Evolutionary conservation across 2,797 vertebrate genomes (phyloP).

Genomic region (Notoglanidium macrostoma): DNA sequence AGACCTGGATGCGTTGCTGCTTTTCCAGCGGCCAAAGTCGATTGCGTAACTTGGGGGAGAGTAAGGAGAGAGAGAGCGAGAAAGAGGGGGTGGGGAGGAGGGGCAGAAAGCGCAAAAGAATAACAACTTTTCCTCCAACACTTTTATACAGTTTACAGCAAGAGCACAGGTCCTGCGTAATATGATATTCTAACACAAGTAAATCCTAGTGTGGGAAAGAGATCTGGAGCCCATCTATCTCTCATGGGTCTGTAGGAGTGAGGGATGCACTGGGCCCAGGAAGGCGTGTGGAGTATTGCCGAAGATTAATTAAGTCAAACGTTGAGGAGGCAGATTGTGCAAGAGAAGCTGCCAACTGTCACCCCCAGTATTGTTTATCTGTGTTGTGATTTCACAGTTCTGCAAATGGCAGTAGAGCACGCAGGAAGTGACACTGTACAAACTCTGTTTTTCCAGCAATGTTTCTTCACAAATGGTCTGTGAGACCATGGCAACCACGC

Average conservation of each 20-base stretch:
- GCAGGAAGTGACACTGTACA: conserved; percentile 3
- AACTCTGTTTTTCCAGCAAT: conserved; percentile 20
- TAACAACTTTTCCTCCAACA: conserved; percentile 64
- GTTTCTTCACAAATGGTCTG: conserved; percentile 15
- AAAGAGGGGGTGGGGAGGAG: conserved; percentile 24
- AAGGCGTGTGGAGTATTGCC: conserved; percentile 21
- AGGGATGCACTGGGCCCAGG: conserved; percentile 44
- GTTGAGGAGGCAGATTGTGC: conserved; percentile 2
- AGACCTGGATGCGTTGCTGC: conserved; percentile 69
- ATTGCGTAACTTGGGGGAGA: conserved; percentile 66
- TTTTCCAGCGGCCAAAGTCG: conserved; percentile 63
- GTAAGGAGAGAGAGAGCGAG: conserved; percentile 33
- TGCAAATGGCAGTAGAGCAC: conserved; percentile 20
- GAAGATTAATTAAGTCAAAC: conserved; percentile 33
- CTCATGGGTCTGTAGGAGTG: conserved; percentile 36
- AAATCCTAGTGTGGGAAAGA: conserved; percentile 51
- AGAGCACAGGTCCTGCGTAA: conserved; percentile 59
- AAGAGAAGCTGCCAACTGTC: conserved; percentile 24
- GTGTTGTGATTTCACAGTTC: conserved; percentile 33
- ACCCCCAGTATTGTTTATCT: conserved; percentile 34
- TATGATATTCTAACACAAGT: conserved; percentile 63
- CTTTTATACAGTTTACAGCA: conserved; percentile 66
- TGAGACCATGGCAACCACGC: conserved; percentile 24
- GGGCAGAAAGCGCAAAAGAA: conserved; percentile 62
- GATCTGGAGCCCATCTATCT: conserved; percentile 49